phyloP scores from a whole-genome alignment of 2,113 vertebrate species.

The Garra rufa region DNA sequence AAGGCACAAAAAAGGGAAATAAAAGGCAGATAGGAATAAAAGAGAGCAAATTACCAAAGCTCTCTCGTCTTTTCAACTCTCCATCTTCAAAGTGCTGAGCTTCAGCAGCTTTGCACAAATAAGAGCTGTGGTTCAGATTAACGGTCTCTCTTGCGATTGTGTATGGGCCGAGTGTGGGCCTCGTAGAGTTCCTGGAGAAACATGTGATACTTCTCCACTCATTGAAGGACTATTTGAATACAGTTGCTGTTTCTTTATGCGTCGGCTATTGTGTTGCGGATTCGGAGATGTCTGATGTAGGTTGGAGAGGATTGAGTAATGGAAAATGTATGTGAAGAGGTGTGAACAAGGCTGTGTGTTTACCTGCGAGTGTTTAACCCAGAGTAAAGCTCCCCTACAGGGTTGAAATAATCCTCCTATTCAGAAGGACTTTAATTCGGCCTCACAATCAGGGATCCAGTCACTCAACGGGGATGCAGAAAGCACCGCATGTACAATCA shows the following conservation, averaged over 20 bases:
- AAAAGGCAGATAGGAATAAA: constrained; percentile 47
- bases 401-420: constrained; percentile 48
- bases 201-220: constrained; percentile 45
- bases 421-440: constrained; percentile 38
- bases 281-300: constrained; percentile 12
- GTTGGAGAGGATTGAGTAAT: constrained; percentile 20
- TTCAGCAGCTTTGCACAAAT: constrained; percentile 54
- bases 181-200: constrained; percentile 40
- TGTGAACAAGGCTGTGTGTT: constrained; percentile 17
- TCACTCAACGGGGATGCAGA: constrained; percentile 11
- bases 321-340: constrained; percentile 30
- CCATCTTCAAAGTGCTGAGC: constrained; percentile 52
- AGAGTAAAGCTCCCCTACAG: constrained; percentile 37
- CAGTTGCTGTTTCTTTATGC: constrained; percentile 41
- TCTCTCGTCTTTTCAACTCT: constrained; percentile 23
- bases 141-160: constrained; percentile 38
- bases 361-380: constrained; percentile 9
- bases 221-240: constrained; percentile 57
- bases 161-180: constrained; percentile 38
- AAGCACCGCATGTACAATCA: neutral
- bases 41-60: constrained; percentile 46
- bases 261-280: constrained; percentile 24
- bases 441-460: constrained; percentile 21
- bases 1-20: constrained; percentile 39
- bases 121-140: constrained; percentile 31